Base-by-base conservation (phyloP, 2,113 vertebrate species). In the Zingel zingel region DNA sequence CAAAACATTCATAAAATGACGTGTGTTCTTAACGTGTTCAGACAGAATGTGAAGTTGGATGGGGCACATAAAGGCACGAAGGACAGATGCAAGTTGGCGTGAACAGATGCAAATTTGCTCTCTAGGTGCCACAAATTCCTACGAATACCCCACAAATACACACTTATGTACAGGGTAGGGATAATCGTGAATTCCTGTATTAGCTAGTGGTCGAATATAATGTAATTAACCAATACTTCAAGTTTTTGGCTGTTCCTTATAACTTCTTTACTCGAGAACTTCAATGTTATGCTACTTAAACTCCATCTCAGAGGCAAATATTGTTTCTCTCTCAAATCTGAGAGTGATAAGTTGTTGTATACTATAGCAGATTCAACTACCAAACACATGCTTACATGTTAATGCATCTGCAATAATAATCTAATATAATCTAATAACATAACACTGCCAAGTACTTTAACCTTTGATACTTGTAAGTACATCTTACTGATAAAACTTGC, bases 401-500 rank as follows among this genome's bases (percentile, higher is more conserved):
- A 74, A 74, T 19, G 5, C 65, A 67, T 53, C 53, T 45, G 16
- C 57, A 71, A 71, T 57, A 53, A n/a, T 39, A 45, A 33, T 18
- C 2, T 56, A 10, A 39, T 54, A 71, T 30, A 30, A 30, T 30
- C 30, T 33, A 33, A 33, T 33, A 71, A 14, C 36, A 39, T 39
- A 21, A 47, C 56, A 48, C 39, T 48, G 56, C 15, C 5, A 30
- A 6, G 39, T 43, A 50, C 50, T 19, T 27, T 19, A 23, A 11
- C 25, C 48, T 61, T 33, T 16, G 18, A 59, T 8, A 27, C 4
- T 33, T 33, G 5, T 3, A 57, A 30, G 18, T 48, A 54, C 18
- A 47, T 36, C 53, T 66, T 33, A 8, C 23, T n/a, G 57, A 54
- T 30, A 5, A 70, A 61, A 16, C 30, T 14, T 39, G 23, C 16